Percentiles rank a stretch among this genome's conserved stretches.
These are phyloP conservation scores for Pelodytes ibericus DNA, from an alignment of 2,797 vertebrate genomes.

Conservation along the genomic window DNA sequence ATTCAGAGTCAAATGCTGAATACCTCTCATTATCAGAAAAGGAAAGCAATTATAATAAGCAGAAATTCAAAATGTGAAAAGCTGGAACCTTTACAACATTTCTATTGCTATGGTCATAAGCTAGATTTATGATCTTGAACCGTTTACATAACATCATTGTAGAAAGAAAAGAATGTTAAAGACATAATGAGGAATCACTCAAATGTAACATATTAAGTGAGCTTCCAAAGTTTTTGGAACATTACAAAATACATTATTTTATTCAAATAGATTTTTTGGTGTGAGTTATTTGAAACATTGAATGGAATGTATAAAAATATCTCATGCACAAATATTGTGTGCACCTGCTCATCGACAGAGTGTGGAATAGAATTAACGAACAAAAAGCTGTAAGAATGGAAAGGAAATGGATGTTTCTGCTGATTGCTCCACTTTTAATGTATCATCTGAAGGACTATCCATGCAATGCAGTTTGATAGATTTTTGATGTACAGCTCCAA, in stretches of 20 bases:
- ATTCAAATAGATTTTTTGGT: too few species aligned
- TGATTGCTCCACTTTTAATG: too few species aligned
- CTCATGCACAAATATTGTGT: too few species aligned
- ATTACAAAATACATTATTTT: background rate
- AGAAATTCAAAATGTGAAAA: background rate
- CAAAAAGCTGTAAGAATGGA: too few species aligned
- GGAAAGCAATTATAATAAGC: background rate
- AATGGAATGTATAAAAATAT: too few species aligned
- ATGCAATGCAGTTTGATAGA: too few species aligned
- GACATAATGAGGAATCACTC: constrained; percentile 27
- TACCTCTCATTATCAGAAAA: background rate
- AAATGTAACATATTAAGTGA: background rate
- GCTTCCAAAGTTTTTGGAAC: background rate
- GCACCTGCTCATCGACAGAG: too few species aligned
- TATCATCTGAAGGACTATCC: too few species aligned
- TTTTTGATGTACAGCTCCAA: too few species aligned
- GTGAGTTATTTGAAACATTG: too few species aligned
- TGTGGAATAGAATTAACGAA: too few species aligned
- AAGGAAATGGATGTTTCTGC: too few species aligned
- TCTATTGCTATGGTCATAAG: background rate
- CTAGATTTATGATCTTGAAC: background rate
- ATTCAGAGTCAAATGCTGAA: background rate
- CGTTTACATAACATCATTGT: background rate
- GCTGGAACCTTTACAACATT: background rate
- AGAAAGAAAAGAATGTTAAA: background rate